phyloP scores from a whole-genome alignment of 2,113 vertebrate species.

The Raja brachyura region DNA sequence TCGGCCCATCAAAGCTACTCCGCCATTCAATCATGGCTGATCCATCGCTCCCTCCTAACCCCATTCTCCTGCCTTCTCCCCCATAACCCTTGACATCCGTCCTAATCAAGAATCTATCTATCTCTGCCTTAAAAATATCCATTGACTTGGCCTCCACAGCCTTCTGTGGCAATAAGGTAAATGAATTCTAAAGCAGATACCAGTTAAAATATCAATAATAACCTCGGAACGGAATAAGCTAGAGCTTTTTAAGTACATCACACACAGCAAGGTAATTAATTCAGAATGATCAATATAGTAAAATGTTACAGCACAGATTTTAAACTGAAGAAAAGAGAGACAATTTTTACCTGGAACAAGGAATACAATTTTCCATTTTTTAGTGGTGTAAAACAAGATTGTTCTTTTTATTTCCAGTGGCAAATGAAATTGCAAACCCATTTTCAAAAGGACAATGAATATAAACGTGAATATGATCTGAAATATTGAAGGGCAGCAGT shows the following conservation, averaged over 20 bases:
- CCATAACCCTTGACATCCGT: too few species aligned
- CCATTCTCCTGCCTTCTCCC: too few species aligned
- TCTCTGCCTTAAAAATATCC: too few species aligned
- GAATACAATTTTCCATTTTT: conserved; percentile 1
- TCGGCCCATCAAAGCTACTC: too few species aligned
- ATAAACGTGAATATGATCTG: neutral
- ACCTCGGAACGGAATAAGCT: neutral
- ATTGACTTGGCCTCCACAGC: too few species aligned
- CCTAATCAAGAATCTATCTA: too few species aligned
- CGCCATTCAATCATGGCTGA: too few species aligned
- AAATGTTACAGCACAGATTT: neutral
- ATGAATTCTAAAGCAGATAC: neutral
- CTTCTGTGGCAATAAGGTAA: neutral
- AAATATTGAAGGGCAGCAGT: neutral
- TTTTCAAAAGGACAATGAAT: neutral
- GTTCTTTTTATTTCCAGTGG: neutral
- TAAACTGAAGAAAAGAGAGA: neutral
- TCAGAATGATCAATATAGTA: neutral
- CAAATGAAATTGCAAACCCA: neutral
- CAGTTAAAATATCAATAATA: neutral
- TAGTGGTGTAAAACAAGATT: neutral
- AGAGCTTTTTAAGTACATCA: neutral
- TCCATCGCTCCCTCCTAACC: too few species aligned
- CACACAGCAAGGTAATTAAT: neutral
- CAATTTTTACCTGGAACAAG: neutral